Base-by-base conservation (phyloP, 2,113 vertebrate species). In the Caranx ignobilis region DNA sequence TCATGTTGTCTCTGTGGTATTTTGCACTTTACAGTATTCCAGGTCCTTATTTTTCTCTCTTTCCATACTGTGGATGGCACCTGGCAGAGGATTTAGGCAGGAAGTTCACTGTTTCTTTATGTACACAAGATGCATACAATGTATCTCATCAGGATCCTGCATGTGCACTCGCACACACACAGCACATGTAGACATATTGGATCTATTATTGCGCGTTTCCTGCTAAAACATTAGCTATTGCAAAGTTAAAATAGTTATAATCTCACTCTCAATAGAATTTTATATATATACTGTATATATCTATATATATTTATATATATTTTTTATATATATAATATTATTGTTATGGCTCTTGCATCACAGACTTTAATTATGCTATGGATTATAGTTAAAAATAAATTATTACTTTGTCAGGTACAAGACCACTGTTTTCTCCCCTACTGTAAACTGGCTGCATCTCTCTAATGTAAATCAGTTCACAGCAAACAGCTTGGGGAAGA, bases 341-440 rank as follows among this genome's bases (percentile, higher is more conserved):
- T 83, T 74, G 12, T 67, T 91, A 91, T 93, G 89, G 90, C 88
- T 89, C 87, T 88, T 91, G 83, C 84, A n/a, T 90, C 71, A 89
- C 61, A 76, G 37, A 86, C 66, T 87, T 87, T 66, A 86, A 87
- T 90, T 90, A 88, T 71, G 71, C 72, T 87, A 92, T 89, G 59
- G 78, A 77, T 87, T 87, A 89, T 82, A 84, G 39, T 75, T 85
- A 91, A 91, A 92, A 92, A 91, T 91, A 93, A 72, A 91, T 87
- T 83, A 89, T 89, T 88, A 88, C 79, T 90, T 85, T 88, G 37
- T 82, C 63, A 65, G 75, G 63, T 87, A 75, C 70, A 88, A 82
- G 64, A 85, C 48, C 56, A 39, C 43, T 56, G 34, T 79, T 74
- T 78, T 76, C 35, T 71, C 32, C 67, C 62, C 57, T 54, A n/a